phyloP scores from a whole-genome alignment of 2,113 vertebrate genomes.

The Vombatus ursinus region DNA sequence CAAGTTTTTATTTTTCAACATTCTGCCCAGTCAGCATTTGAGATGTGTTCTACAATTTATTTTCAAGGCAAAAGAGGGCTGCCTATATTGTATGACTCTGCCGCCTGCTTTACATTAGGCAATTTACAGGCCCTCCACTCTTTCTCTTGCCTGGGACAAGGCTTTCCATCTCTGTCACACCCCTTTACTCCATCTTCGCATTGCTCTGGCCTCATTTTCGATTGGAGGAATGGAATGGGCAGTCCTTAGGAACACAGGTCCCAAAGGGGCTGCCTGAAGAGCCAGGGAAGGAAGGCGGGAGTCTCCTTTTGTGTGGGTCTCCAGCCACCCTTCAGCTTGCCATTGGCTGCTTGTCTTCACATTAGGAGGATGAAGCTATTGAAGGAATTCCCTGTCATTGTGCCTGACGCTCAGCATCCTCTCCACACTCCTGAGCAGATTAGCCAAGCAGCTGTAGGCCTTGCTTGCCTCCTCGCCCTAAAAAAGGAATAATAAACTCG shows the following conservation, averaged over 20 bases:
- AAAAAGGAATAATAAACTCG: background rate
- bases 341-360: constrained; percentile 42
- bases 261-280: background rate
- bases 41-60: constrained; percentile 56
- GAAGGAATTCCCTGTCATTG: constrained; percentile 2
- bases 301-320: background rate
- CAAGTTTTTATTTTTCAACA: constrained; percentile 29
- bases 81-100: constrained; percentile 59
- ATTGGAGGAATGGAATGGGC: constrained; percentile 46
- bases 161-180: constrained; percentile 69
- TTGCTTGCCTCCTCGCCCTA: background rate
- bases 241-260: constrained; percentile 58
- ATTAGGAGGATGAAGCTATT: constrained; percentile 42
- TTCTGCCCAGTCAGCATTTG: constrained; percentile 69
- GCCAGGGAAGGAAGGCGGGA: background rate
- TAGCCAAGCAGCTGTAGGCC: background rate
- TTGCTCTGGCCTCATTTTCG: constrained; percentile 62
- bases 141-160: constrained; percentile 26
- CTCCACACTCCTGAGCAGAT: background rate
- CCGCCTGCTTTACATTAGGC: constrained; percentile 57
- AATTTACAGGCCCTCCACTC: constrained; percentile 70
- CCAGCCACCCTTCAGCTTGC: background rate
- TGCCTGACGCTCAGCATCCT: background rate
- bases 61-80: constrained; percentile 59
- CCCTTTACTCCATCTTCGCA: constrained; percentile 31